Evolutionary conservation across 2,888 invertebrate species (phyloP).

Genomic region (Dicyrtoma fusca): DNA sequence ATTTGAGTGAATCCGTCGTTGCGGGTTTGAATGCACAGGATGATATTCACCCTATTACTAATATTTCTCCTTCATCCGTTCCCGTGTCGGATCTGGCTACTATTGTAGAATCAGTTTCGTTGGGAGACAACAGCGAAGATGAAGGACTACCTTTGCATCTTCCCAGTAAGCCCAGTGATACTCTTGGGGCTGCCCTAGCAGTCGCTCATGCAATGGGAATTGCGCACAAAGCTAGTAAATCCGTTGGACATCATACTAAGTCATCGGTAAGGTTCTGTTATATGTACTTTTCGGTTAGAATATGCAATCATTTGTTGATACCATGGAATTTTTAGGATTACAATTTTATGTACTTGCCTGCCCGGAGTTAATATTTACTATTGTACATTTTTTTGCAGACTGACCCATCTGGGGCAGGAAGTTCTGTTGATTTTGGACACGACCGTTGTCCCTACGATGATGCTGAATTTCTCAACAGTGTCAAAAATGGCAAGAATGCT

Average conservation of each 20-base stretch:
- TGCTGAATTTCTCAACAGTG: constrained; percentile 53
- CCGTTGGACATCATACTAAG: constrained; percentile 1
- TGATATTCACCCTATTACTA: constrained; percentile 48
- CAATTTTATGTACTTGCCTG: background rate
- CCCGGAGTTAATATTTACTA: background rate
- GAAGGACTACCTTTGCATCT: constrained; percentile 42
- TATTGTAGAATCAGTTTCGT: constrained; percentile 71
- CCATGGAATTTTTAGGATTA: background rate
- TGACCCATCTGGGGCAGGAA: background rate
- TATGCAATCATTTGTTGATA: background rate
- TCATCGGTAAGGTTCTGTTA: constrained; percentile 7
- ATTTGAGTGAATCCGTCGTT: constrained; percentile 51
- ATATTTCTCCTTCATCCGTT: constrained; percentile 58
- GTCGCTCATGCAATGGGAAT: background rate
- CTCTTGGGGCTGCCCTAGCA: constrained; percentile 11
- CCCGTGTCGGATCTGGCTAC: constrained; percentile 76
- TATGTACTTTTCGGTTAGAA: background rate
- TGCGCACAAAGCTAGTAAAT: constrained; percentile 9
- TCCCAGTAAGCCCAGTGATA: constrained; percentile 1
- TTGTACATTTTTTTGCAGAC: too few relatives aligned
- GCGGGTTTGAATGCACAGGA: constrained; percentile 46
- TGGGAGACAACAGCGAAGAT: constrained; percentile 54
- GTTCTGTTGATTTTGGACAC: constrained; percentile 13
- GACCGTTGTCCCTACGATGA: constrained; percentile 48
- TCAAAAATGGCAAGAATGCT: constrained; percentile 56